Base-by-base conservation (phyloP, 2,113 vertebrate species). In the Alaudala cheleensis region DNA sequence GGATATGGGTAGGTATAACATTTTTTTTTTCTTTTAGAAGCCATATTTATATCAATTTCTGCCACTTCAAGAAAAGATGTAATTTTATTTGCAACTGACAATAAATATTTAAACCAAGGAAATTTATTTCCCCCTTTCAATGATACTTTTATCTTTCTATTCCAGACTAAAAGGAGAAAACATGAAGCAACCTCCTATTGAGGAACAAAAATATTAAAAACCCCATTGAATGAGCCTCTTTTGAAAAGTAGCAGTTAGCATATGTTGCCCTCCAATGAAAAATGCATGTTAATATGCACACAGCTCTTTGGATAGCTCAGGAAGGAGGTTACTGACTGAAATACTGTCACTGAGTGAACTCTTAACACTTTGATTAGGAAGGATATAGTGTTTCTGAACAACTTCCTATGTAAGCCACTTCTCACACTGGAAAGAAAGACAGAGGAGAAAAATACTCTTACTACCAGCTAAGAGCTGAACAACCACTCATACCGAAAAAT, bases 341-440 rank as follows among this genome's bases (percentile, higher is more conserved):
- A 82, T 66, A 49, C 23, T 67, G 49, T 79, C 70, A 87, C 39
- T 12, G 29, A 91, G 28, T 87, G 29, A 77, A 40, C 23, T 69
- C 25, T n/a, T n/a, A 87, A 79, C 29, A 61, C 31, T 88, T 89
- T 88, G 51, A 86, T 78, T 93, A 89, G 49, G 60, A 90, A 88
- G 74, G 28, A 72, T 66, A 81, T 12, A 71, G 22, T 65, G 26
- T 49, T 76, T 88, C 92, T 93, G 66, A 90, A 74, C 5, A n/a
- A 93, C 60, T 86, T 94, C 64, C 51, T 88, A 81, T 61, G 58
- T 29, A 79, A 85, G 72, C 29, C 39, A 85, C 31, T 82, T 86
- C 61, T 81, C 54, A 81, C n/a, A 88, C 28, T 31, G 17, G 57
- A 81, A 88, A 72, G 45, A 44, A 87, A 87, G 26, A 14, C 29